phyloP scores from a whole-genome alignment of 2,113 vertebrate genomes.

The Puntigrus tetrazona region DNA sequence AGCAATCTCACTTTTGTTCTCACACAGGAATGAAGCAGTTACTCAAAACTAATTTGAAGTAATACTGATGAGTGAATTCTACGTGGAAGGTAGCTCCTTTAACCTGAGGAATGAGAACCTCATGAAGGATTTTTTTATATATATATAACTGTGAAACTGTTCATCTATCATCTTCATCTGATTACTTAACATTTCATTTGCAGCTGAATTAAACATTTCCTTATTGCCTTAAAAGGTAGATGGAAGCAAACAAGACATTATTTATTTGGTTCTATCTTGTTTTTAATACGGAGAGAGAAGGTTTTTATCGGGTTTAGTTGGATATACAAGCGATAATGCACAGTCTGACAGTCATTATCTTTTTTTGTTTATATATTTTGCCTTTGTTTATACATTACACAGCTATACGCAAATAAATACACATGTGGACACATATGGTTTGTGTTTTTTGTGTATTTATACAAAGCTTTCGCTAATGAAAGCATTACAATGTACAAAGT shows the following conservation, averaged over 20 bases:
- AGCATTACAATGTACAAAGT: background rate
- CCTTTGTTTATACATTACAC: background rate
- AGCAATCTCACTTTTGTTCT: background rate
- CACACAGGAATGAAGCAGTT: background rate
- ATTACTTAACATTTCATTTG: background rate
- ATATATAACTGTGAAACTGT: background rate
- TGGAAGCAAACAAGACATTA: constrained; percentile 4
- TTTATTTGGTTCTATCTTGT: background rate
- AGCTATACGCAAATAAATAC: background rate
- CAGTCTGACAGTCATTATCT: background rate
- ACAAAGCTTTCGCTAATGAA: background rate
- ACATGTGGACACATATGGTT: background rate
- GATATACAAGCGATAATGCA: background rate
- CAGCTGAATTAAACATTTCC: background rate
- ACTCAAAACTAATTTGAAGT: background rate
- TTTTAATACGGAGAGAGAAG: background rate
- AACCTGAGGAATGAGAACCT: background rate
- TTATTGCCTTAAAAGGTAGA: background rate
- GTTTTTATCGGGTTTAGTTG: background rate
- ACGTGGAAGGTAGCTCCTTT: background rate
- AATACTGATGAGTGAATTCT: background rate
- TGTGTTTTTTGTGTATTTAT: no score
- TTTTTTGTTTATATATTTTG: background rate
- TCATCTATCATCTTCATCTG: background rate
- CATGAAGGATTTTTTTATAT: background rate